Percentiles rank a stretch among this genome's conserved stretches.
Evolutionary conservation across 1,140 invertebrate species (phyloP).

Genomic region (Liolophura sinensis): DNA sequence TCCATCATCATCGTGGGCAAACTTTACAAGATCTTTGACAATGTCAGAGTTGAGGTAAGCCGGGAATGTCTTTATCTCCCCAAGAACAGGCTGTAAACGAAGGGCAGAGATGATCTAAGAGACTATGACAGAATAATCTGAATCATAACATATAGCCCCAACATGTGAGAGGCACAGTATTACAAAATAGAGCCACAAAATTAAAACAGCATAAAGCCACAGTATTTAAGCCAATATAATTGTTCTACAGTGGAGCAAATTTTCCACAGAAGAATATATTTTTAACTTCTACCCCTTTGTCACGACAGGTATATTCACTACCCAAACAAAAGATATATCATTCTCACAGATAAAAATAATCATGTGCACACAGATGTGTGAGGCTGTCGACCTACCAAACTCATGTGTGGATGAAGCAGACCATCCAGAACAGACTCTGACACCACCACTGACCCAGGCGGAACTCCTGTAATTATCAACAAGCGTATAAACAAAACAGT

Average conservation of each 20-base stretch:
- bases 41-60: conserved; percentile 81
- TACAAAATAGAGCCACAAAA: not conserved
- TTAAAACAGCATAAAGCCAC: not conserved
- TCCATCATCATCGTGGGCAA: conserved; percentile 66
- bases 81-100: conserved; percentile 77
- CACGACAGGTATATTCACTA: too few relatives aligned
- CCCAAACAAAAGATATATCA: too few relatives aligned
- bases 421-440: conserved; percentile 86
- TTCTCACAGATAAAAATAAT: too few relatives aligned
- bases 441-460: conserved; percentile 86
- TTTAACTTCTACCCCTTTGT: too few relatives aligned
- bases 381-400: conserved; percentile 62
- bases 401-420: conserved; percentile 70
- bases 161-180: too few relatives aligned
- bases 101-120: too few relatives aligned
- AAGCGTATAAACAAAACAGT: not conserved
- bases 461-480: conserved; percentile 59
- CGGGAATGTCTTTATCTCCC: conserved; percentile 79
- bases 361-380: too few relatives aligned
- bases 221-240: not conserved
- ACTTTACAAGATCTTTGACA: conserved; percentile 73
- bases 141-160: too few relatives aligned
- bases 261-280: too few relatives aligned
- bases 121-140: too few relatives aligned
- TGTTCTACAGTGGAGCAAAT: too few relatives aligned